Evolutionary conservation across 2,888 invertebrate genomes (phyloP).

Genomic region (Folsomia candida): DNA sequence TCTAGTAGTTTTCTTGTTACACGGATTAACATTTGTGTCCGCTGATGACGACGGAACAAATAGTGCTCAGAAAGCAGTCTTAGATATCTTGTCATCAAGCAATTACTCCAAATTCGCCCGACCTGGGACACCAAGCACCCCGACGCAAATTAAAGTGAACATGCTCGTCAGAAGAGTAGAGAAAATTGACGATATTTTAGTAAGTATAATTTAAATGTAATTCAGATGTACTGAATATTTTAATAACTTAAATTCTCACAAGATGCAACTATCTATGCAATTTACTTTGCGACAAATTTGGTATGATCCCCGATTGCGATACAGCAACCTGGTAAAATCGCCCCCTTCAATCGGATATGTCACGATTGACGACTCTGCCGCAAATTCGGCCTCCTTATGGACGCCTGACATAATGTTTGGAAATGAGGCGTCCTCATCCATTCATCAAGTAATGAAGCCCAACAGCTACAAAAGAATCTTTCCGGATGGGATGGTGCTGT

Average conservation of each 20-base stretch:
- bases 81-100: too few relatives aligned
- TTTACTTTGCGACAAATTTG: conserved; percentile 26
- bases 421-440: conserved; percentile 11
- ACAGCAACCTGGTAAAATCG: too few relatives aligned
- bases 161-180: conserved; percentile 24
- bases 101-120: too few relatives aligned
- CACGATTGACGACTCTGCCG: too few relatives aligned
- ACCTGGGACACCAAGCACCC: neutral
- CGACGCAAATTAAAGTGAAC: neutral
- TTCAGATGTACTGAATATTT: too few relatives aligned
- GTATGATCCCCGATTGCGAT: conserved; percentile 21
- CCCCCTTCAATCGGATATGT: too few relatives aligned
- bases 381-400: conserved; percentile 14
- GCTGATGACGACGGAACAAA: too few relatives aligned
- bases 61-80: too few relatives aligned
- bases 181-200: conserved; percentile 29
- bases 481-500: conserved; percentile 20
- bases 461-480: conserved; percentile 25
- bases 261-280: conserved; percentile 30
- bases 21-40: too few relatives aligned
- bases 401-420: conserved; percentile 25
- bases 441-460: conserved; percentile 15
- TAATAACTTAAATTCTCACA: too few relatives aligned
- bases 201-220: too few relatives aligned
- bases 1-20: too few relatives aligned